Evolutionary conservation across 2,113 vertebrate species (phyloP), one percentile per base, ranked within the genome.

Genomic region (Calidris pugnax): DNA sequence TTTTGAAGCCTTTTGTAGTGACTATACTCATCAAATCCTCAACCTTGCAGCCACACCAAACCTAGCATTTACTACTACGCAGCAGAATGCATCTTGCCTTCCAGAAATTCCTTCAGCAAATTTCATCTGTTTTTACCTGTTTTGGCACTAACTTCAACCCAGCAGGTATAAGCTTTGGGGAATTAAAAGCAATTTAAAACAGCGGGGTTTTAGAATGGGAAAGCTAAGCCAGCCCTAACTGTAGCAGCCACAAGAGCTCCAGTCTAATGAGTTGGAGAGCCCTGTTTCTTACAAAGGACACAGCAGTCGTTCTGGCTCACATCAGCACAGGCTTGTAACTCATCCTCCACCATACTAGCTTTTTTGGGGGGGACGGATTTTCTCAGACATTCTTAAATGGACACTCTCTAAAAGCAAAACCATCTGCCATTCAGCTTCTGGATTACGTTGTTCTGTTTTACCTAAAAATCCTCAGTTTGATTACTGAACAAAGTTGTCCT

Each of bases 141-240:
- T 51, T 93, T 91, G 55, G n/a, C 81, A 79, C 37, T 87, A 92
- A 77, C 47, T 81, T 84, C 33, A 87, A 91, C 45, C 50, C 87
- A 96, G 91, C 85, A 93, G 91, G 87, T 69, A 60, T 41, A 93
- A 94, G 33, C 62, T 90, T 43, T 72, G 64, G 41, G 69, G 93
- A 96, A 85, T 95, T 83, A 94, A 73, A 22, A 74, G 59, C 53
- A 76, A 90, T 94, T 96, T 91, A 88, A 83, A 91, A 6, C 89
- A 96, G 93, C 67, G 85, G 67, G 78, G 41, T 57, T 94, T 85
- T 82, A 73, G 85, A 93, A 91, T 10, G 28, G 39, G 89, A 93
- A 94, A 89, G 53, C 41, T 82, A 79, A 79, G 78, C 27, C 71
- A 94, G 57, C 45, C 48, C 71, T 48, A 68, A 87, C 74, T 56